Conservation (phyloP, 2,797 vertebrate genomes). For the Pelochelys cantorii region DNA sequence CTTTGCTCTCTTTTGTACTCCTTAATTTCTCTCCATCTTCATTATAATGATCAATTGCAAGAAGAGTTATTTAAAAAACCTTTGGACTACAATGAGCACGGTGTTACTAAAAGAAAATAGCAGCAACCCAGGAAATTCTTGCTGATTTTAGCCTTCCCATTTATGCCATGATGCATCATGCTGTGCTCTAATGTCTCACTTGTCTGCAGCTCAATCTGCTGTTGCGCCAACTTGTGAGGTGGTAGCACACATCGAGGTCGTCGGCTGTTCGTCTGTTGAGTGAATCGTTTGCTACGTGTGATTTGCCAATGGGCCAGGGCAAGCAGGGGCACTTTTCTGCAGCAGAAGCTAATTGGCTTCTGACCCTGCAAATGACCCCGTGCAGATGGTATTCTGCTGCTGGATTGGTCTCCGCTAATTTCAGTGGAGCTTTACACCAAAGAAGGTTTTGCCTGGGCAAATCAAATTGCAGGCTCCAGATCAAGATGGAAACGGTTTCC, state of each 20-base stretch:
- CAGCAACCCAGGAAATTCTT: conserved; percentile 72
- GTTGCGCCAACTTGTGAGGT: conserved; percentile 66
- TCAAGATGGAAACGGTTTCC: neutral
- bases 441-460: neutral
- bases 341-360: conserved; percentile 72
- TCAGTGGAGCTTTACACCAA: neutral
- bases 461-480: rapidly evolving
- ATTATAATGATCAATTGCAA: conserved; percentile 60
- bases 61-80: conserved; percentile 74
- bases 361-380: neutral
- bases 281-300: conserved; percentile 53
- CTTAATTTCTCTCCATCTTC: conserved; percentile 54
- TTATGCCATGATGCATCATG: conserved; percentile 67
- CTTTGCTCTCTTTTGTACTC: conserved; percentile 39
- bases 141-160: conserved; percentile 74
- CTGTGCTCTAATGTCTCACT: conserved; percentile 77
- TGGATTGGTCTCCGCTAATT: neutral
- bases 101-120: conserved; percentile 58
- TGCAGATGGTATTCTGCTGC: conserved; percentile 32
- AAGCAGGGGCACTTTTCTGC: conserved; percentile 70
- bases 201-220: conserved; percentile 78
- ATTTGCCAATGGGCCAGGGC: conserved; percentile 27
- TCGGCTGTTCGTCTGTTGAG: conserved; percentile 59
- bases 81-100: conserved; percentile 71
- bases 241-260: conserved; percentile 46